Evolutionary conservation across 2,888 invertebrate species (phyloP).

Genomic region (Entomobrya proxima): DNA sequence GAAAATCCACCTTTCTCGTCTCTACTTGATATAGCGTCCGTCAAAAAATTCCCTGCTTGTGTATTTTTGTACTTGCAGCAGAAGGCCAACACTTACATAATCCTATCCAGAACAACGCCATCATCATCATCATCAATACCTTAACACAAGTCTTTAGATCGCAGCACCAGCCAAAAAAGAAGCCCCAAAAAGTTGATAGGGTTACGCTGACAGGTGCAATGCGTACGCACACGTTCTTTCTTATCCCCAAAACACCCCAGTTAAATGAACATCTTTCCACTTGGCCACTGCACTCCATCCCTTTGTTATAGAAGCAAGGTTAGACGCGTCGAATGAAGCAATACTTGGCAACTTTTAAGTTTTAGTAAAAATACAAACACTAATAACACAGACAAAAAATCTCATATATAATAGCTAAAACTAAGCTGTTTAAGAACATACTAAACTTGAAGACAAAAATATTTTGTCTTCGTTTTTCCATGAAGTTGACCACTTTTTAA

Average conservation of each 20-base stretch:
- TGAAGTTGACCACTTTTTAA: slow-evolving; percentile 50
- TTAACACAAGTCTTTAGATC: background rate
- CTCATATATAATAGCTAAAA: too few relatives aligned
- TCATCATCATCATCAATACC: background rate
- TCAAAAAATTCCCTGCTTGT: background rate
- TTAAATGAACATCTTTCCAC: background rate
- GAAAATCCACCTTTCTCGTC: slow-evolving; percentile 47
- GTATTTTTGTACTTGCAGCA: slow-evolving; percentile 7
- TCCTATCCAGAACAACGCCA: background rate
- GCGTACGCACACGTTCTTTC: slow-evolving; percentile 56
- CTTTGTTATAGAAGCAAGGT: slow-evolving; percentile 37
- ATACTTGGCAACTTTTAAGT: slow-evolving; percentile 4
- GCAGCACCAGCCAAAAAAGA: slow-evolving; percentile 42
- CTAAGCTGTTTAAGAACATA: background rate
- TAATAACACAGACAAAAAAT: background rate
- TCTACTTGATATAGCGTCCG: background rate
- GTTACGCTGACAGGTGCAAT: slow-evolving; percentile 62
- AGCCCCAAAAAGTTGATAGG: slow-evolving; percentile 47
- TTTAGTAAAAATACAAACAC: background rate
- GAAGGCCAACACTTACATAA: slow-evolving; percentile 39
- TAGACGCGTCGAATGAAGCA: slow-evolving; percentile 50
- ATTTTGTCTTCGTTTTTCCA: slow-evolving; percentile 39
- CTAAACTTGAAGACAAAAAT: slow-evolving; percentile 7
- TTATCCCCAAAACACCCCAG: background rate
- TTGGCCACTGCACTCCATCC: background rate